phyloP scores from a whole-genome alignment of 2,888 invertebrate genomes.

The Tetramorium bicarinatum region DNA sequence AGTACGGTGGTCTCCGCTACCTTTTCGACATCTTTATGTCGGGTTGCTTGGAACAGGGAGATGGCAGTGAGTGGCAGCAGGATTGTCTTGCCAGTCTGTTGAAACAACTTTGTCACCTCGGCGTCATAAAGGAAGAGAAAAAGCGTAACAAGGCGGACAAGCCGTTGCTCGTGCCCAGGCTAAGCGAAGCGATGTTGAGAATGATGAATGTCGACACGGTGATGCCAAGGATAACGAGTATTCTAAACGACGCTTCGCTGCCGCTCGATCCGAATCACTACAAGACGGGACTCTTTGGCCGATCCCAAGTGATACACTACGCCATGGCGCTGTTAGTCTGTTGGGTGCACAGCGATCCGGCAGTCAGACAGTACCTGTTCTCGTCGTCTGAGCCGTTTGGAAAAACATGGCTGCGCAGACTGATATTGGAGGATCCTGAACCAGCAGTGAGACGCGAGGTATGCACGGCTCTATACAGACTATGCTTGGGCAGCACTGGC shows the following conservation, averaged over 20 bases:
- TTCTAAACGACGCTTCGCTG: conserved; percentile 94
- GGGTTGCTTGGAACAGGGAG: conserved; percentile 90
- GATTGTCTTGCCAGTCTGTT: conserved; percentile 96
- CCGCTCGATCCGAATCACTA: conserved; percentile 94
- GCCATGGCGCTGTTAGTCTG: conserved; percentile 97
- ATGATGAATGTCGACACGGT: conserved; percentile 95
- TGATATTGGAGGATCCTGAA: conserved; percentile 97
- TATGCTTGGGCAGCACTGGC: conserved; percentile 91
- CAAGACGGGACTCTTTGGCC: conserved; percentile 97
- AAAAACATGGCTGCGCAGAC: conserved; percentile 92
- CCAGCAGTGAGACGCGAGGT: conserved; percentile 96
- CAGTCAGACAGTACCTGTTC: conserved; percentile 92
- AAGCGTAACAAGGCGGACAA: conserved; percentile 88
- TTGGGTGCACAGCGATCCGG: conserved; percentile 95
- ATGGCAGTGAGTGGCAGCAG: conserved; percentile 97
- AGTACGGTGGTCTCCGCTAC: conserved; percentile 95
- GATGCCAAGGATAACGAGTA: conserved; percentile 94
- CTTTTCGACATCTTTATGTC: conserved; percentile 97
- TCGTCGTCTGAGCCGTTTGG: conserved; percentile 91
- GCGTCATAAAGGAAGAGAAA: conserved; percentile 88
- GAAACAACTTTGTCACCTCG: conserved; percentile 95
- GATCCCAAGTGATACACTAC: conserved; percentile 96
- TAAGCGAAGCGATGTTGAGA: conserved; percentile 92
- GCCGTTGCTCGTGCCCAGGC: conserved; percentile 89
- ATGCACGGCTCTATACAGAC: conserved; percentile 96